These are phyloP conservation scores for Epinotia nisella DNA, from an alignment of 2,888 invertebrate genomes.

Conservation along the genomic window DNA sequence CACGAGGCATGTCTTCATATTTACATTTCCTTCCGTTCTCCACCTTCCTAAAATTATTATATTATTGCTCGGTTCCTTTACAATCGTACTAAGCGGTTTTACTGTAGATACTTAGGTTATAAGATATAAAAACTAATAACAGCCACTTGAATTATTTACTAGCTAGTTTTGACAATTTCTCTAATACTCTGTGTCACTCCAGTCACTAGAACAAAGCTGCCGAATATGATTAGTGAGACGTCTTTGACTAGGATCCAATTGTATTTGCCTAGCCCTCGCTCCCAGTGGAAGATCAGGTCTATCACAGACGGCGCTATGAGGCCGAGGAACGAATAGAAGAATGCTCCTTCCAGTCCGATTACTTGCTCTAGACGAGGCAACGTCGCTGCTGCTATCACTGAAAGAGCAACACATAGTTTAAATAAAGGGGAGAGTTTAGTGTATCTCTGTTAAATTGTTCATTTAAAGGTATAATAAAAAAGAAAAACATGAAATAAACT, in stretches of 20 bases:
- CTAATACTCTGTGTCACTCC: conserved; percentile 84
- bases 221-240: conserved; percentile 83
- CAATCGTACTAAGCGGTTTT: background rate
- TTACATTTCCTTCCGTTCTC: no score
- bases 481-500: no score
- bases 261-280: conserved; percentile 86
- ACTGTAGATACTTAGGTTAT: conserved; percentile 1
- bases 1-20: no score
- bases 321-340: conserved; percentile 90
- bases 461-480: no score
- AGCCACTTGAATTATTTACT: conserved; percentile 48
- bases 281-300: conserved; percentile 89
- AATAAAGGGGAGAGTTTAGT: background rate
- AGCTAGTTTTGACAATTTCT: conserved; percentile 65
- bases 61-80: background rate
- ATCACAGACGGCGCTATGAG: conserved; percentile 89
- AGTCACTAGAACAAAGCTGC: conserved; percentile 87
- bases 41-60: background rate
- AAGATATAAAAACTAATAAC: conserved; percentile 40
- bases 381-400: conserved; percentile 75
- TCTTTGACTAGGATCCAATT: conserved; percentile 90
- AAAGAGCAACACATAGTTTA: conserved; percentile 52
- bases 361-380: conserved; percentile 77
- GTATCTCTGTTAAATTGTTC: background rate
- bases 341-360: conserved; percentile 80